Evolutionary conservation across 2,113 vertebrate species (phyloP), one percentile per base, ranked within the genome.

Genomic region (Ivindomyrus marchei): DNA sequence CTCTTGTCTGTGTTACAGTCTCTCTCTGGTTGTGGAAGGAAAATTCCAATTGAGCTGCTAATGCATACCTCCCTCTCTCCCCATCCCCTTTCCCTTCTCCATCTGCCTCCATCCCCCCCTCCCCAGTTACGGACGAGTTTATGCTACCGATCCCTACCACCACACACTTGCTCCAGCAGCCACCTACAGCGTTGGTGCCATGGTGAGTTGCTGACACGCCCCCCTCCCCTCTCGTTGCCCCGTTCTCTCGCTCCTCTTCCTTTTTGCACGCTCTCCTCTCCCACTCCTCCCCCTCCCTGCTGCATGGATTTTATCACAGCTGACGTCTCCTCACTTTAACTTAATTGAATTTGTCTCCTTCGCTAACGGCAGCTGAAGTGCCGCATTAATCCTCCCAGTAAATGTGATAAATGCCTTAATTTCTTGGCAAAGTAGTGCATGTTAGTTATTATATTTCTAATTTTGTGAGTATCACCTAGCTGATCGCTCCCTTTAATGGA

Each of bases 61-160:
- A 83, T 83, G 77, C 39, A 2, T 46, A 83, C 39, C 77, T 11
- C 19, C 36, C 77, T 46, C 77, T 83, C 77, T 83, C 36, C 39
- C 74, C 19, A 21, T 80, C 13, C 4, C n/a, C 85, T 58, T 8
- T 42, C 86, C 50, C 27, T 49, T 11, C 45, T n/a, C 42, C 42
- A 9, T 85, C 42, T 85, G 2, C 27, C 45, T 85, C 83, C 39
- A 19, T 89, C 46, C 27, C 17, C 3, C 93, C 93, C 93, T 91
- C 94, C 96, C 84, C 95, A 99, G 98, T 98, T 99, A 99, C 96
- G 98, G 98, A 99, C 97, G 98, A 97, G 97, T 99, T 97, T 99
- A 98, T 97, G 97, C 98, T 98, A 97, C 98, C 96, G 98, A 99
- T 97, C 98, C 98, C 97, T 99, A 98, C 97, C 98, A 97, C 97